phyloP scores from a whole-genome alignment of 2,113 vertebrate species.

The Lophura nycthemera region DNA sequence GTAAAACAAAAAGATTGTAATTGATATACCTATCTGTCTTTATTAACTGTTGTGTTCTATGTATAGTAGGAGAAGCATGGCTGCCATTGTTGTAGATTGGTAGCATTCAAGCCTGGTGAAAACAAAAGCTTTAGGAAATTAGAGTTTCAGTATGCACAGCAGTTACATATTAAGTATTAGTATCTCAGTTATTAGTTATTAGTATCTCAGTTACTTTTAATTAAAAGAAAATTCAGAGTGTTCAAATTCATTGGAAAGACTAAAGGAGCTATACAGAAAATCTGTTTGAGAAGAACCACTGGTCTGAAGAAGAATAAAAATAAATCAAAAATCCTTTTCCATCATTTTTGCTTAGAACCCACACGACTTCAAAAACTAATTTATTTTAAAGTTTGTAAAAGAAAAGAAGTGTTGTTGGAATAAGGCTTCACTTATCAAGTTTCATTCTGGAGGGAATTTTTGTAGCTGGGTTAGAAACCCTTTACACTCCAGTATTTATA shows the following conservation, averaged over 20 bases:
- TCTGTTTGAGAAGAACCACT: neutral
- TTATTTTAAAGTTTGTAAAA: constrained; percentile 37
- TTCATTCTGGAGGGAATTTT: constrained; percentile 57
- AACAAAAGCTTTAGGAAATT: neutral
- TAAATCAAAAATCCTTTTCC: neutral
- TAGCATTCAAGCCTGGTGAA: neutral
- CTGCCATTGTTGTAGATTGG: neutral
- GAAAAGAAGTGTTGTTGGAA: neutral
- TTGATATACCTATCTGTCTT: fast-evolving
- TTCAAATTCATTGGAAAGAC: constrained; percentile 11
- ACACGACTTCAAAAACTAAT: neutral
- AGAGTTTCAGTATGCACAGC: neutral
- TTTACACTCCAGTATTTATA: constrained; percentile 49
- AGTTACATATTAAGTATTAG: neutral
- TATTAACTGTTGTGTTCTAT: neutral
- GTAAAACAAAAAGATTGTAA: neutral
- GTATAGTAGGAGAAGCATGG: neutral
- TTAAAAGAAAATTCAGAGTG: neutral
- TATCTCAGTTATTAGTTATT: neutral
- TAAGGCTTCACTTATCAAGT: constrained; percentile 38
- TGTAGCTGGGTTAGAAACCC: constrained; percentile 56
- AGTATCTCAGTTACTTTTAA: neutral
- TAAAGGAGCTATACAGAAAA: neutral
- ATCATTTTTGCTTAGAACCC: neutral
- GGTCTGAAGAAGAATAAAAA: constrained; percentile 17